Base-by-base conservation (phyloP, 2,888 invertebrate species). In the Phasia obesa region DNA sequence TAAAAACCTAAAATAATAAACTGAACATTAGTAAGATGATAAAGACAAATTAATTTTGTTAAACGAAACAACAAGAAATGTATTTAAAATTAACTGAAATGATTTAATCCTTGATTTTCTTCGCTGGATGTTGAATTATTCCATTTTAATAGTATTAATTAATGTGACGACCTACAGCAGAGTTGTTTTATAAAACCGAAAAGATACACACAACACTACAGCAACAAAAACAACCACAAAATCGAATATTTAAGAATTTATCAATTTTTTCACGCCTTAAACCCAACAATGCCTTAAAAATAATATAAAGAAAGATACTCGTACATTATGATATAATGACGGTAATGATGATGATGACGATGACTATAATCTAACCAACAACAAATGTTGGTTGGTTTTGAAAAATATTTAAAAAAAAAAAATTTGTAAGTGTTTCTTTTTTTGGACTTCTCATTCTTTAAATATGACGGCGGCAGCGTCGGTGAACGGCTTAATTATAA, bases 161-260 rank as follows among this genome's bases (percentile, higher is more conserved):
- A 82, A 84, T 81, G 76, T 81, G 85, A 73, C 82, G 88, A 89
- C 88, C 89, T 88, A 88, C 88, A 89, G 89, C 88, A 88, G 87
- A 85, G 87, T 80, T 55, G 60, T 15, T 75, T 69, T 49, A 49
- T 60, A 17, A 51, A 67, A 60, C n/a, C 62, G 62, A 78, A 70
- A 11, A 15, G 3, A 53, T 53, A 55, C 49, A 13, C 21, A 0
- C 38, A n/a, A 74, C 27, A 57, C 19, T 17, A 31, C 47, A 71
- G 11, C 49, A 65, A 55, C 44, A 55, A 49, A 21, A 53, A 51
- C 42, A 65, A 17, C 71, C 49, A 9, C 47, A 53, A 70, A 65
- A 78, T 51, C 47, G 53, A 79, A 83, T 78, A 78, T 65, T 67
- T 23, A 83, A 74, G 62, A 83, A 79, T 55, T 79, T 75, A 76